Evolutionary conservation across 2,113 vertebrate genomes (phyloP).

Genomic region (Plectropomus leopardus): DNA sequence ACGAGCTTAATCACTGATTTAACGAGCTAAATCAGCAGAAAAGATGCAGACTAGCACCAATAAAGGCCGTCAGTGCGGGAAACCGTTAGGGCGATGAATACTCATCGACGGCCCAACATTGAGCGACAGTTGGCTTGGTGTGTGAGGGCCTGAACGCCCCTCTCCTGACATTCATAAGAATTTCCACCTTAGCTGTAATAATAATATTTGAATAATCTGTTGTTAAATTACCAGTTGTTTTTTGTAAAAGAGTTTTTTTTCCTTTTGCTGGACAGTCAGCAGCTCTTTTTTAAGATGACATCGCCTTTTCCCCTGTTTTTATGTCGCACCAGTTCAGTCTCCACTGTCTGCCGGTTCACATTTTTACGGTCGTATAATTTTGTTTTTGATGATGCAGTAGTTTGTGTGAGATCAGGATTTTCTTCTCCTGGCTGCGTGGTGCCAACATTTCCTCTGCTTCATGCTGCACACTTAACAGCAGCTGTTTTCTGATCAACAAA

Average conservation of each 20-base stretch:
- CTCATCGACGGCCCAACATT: no score
- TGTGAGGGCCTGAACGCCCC: not conserved
- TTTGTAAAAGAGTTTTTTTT: not conserved
- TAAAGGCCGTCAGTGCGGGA: no score
- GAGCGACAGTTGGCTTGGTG: no score
- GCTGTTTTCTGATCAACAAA: slow-evolving; percentile 21
- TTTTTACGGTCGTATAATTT: not conserved
- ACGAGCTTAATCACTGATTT: no score
- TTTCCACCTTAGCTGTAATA: not conserved
- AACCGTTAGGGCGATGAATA: no score
- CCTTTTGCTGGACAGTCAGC: not conserved
- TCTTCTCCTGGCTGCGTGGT: not conserved
- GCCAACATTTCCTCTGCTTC: not conserved
- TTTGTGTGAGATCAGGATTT: slow-evolving; percentile 6
- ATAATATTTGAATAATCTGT: not conserved
- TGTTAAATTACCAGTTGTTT: not conserved
- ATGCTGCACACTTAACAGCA: not conserved
- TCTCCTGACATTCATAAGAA: not conserved
- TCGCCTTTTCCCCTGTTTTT: not conserved
- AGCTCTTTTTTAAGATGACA: not conserved
- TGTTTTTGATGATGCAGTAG: not conserved
- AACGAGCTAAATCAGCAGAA: no score
- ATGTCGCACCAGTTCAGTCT: not conserved
- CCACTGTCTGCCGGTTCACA: not conserved
- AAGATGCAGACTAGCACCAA: no score